Base-by-base conservation (phyloP, 2,888 invertebrate genomes). In the Nycteola revayana region DNA sequence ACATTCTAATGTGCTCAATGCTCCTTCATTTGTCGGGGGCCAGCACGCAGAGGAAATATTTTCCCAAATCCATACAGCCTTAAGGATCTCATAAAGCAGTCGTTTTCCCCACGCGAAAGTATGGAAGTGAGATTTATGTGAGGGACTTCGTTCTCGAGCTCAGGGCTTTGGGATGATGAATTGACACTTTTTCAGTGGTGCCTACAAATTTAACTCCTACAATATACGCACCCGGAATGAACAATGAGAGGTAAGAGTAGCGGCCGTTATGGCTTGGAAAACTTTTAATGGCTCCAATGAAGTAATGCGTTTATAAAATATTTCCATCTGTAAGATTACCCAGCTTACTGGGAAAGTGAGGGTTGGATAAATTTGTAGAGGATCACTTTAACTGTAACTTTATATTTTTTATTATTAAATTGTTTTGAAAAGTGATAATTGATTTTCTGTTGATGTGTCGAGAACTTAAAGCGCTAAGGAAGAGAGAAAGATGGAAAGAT, bases 11-110 rank as follows among this genome's bases (percentile, higher is more conserved):
- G 83, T 81, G 78, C 81, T 71, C 77, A 83, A 80, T 75, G 78
- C 76, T 78, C 86, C 80, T 86, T 87, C 84, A 87, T 87, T 88
- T 86, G 85, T 80, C 78, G 81, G 76, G 76, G 82, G 82, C 83
- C 72, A 80, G 82, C 84, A 86, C 84, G 86, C 70, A 78, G 75
- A 76, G 82, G 88, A 86, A 88, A 89, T 89, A 89, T 89, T 89
- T 88, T 80, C 79, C 84, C 82, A 87, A 89, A 89, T 89, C 89
- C 89, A 89, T 89, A 89, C 88, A 84, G 88, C 88, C 89, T 88
- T 88, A 87, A 89, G 88, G 85, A 85, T 88, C 87, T 74, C 89
- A 88, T 89, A 89, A 89, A 89, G 78, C 85, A 89, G 82, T 82
- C 86, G 84, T 79, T 81, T 78, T 83, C 86, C 85, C 83, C 81